phyloP scores from a whole-genome alignment of 2,888 invertebrate genomes.

The Phyllotreta cruciferae region DNA sequence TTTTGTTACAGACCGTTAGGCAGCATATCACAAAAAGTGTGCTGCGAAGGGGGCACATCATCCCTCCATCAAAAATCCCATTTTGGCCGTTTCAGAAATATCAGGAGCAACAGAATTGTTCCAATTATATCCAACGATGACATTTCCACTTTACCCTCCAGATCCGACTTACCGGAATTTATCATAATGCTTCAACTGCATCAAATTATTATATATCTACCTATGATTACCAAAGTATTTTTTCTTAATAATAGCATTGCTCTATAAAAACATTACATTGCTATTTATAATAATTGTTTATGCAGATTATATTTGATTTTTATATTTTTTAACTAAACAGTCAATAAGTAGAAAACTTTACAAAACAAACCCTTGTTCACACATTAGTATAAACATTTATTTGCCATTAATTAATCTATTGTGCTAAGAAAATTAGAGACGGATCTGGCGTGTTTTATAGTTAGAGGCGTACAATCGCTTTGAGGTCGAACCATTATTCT shows the following conservation, averaged over 20 bases:
- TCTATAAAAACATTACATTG: too few species aligned
- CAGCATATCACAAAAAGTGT: constrained; percentile 34
- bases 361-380: too few species aligned
- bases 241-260: too few species aligned
- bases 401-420: neutral
- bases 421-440: neutral
- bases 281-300: too few species aligned
- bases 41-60: constrained; percentile 28
- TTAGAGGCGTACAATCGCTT: constrained; percentile 29
- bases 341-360: too few species aligned
- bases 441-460: neutral
- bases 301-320: too few species aligned
- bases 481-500: constrained; percentile 40
- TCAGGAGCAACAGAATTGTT: constrained; percentile 37
- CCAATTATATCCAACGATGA: constrained; percentile 33
- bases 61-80: constrained; percentile 34
- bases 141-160: constrained; percentile 32
- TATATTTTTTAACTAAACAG: too few species aligned
- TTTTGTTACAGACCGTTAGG: constrained; percentile 33
- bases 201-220: neutral
- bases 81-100: constrained; percentile 36
- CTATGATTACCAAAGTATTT: neutral
- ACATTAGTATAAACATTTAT: too few species aligned
- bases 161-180: constrained; percentile 5
- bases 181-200: neutral